phyloP scores from a whole-genome alignment of 2,888 invertebrate genomes.

The Pyralis farinalis region DNA sequence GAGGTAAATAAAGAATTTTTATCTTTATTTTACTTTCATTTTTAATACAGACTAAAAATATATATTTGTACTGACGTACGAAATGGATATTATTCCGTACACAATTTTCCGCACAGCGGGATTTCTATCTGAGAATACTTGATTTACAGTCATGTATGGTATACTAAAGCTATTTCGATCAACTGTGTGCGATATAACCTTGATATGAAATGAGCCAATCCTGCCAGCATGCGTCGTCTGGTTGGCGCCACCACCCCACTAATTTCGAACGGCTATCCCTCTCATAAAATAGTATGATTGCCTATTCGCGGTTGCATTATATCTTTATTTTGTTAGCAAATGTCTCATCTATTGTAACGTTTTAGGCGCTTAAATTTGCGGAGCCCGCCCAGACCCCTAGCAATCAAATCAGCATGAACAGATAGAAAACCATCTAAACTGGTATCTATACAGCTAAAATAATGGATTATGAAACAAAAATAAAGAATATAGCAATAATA shows the following conservation, averaged over 20 bases:
- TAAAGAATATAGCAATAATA: too few species aligned
- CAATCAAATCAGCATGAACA: neutral
- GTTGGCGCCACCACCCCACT: conserved; percentile 56
- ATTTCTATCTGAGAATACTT: neutral
- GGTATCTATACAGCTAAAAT: too few species aligned
- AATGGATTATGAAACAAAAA: too few species aligned
- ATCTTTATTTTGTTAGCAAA: conserved; percentile 48
- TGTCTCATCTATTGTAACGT: conserved; percentile 24
- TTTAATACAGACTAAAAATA: too few species aligned
- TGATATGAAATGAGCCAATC: conserved; percentile 27
- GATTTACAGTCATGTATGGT: conserved; percentile 1
- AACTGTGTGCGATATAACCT: conserved; percentile 23
- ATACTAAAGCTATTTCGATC: conserved; percentile 4
- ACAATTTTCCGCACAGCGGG: conserved; percentile 3
- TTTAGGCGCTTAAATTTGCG: conserved; percentile 18
- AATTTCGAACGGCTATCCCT: conserved; percentile 39
- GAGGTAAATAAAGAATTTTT: too few species aligned
- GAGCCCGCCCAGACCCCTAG: conserved; percentile 10
- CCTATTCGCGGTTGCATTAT: conserved; percentile 35
- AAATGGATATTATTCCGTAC: too few species aligned
- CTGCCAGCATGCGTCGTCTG: conserved; percentile 33
- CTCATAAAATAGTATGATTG: conserved; percentile 42
- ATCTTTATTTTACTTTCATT: too few species aligned
- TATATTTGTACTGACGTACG: too few species aligned
- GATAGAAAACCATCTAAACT: neutral